A percentile compares a stretch with the other conserved stretches of the same genome.
Conservation (phyloP, 2,888 invertebrate species). For the Pristionchus entomophagus region DNA sequence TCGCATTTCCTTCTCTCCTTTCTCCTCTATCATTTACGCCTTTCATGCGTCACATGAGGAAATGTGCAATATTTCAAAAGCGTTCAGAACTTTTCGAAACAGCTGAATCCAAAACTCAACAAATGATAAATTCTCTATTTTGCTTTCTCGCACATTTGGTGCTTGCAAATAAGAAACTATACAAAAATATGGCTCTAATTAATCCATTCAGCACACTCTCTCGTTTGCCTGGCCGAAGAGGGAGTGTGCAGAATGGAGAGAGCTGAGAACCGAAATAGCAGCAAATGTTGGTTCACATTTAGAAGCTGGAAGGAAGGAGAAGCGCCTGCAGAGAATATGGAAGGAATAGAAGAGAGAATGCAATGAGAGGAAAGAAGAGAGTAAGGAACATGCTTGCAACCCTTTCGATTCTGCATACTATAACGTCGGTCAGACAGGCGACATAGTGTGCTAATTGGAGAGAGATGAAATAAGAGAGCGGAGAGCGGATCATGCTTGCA, state of each 20-base stretch:
- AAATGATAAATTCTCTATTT: too few relatives aligned
- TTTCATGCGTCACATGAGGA: not conserved
- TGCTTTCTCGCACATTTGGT: too few relatives aligned
- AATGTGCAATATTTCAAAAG: not conserved
- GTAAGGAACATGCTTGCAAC: too few relatives aligned
- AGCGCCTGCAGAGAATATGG: too few relatives aligned
- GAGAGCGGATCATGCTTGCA: not conserved
- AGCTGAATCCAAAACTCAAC: not conserved
- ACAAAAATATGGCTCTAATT: too few relatives aligned
- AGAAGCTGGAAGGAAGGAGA: not conserved
- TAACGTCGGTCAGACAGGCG: not conserved
- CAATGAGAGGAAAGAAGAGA: not conserved
- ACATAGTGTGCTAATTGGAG: not conserved
- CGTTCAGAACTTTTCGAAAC: not conserved
- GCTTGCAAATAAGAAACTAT: too few relatives aligned
- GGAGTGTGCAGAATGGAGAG: too few relatives aligned
- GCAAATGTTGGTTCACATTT: constrained; percentile 7
- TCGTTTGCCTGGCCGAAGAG: too few relatives aligned
- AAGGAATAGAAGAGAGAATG: not conserved
- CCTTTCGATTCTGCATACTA: not conserved
- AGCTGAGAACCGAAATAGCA: too few relatives aligned
- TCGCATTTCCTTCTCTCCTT: not conserved
- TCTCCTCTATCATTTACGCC: not conserved
- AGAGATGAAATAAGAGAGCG: not conserved
- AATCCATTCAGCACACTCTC: too few relatives aligned